phyloP scores from a whole-genome alignment of 2,888 invertebrate species.

The Torymus aiolomorphi region DNA sequence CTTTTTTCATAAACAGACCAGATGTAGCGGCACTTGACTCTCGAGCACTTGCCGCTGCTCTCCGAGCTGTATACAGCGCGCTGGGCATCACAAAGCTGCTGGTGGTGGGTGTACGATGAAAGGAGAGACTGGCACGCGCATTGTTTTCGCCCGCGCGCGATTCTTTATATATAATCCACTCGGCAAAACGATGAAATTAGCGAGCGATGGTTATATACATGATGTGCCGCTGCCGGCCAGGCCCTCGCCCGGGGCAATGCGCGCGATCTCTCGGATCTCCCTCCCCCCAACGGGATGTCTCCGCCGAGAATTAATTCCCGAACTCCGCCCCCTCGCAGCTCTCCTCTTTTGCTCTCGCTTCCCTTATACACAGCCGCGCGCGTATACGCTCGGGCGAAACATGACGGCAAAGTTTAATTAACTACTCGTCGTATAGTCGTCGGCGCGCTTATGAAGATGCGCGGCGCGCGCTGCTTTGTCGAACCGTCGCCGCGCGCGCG shows the following conservation, averaged over 20 bases:
- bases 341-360: background rate
- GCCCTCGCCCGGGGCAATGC: background rate
- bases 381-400: background rate
- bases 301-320: constrained; percentile 21
- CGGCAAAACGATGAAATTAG: background rate
- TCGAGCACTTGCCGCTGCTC: constrained; percentile 1
- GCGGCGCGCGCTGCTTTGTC: constrained; percentile 30
- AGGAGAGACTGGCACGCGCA: background rate
- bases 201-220: no score
- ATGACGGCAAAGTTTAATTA: constrained; percentile 46
- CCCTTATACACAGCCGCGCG: background rate
- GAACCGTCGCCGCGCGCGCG: background rate
- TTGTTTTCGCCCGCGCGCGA: constrained; percentile 34
- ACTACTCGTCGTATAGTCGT: background rate
- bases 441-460: constrained; percentile 18
- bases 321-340: background rate
- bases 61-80: background rate
- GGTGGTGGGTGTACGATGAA: no score
- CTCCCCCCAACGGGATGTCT: no score
- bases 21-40: constrained; percentile 51
- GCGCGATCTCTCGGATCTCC: no score
- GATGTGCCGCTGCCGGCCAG: background rate
- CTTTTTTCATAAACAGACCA: constrained; percentile 54
- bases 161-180: constrained; percentile 26
- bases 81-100: no score